A percentile compares a stretch with the other conserved stretches of the same genome.
phyloP scores from a whole-genome alignment of 2,888 invertebrate genomes.

The Deilephila porcellus region DNA sequence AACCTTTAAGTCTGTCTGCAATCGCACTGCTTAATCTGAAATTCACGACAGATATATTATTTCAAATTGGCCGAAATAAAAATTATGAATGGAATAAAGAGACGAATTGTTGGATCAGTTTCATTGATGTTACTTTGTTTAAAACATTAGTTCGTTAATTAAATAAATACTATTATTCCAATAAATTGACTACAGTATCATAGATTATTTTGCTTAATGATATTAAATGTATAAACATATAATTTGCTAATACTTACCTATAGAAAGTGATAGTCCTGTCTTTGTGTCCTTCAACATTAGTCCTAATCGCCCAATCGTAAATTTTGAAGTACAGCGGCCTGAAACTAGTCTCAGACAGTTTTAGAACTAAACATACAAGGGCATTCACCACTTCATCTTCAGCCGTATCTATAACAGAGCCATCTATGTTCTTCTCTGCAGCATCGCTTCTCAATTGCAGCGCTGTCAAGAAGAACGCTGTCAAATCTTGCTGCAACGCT shows the following conservation, averaged over 20 bases:
- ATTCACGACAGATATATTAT: background rate
- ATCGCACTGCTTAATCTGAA: slow-evolving; percentile 89
- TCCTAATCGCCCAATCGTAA: slow-evolving; percentile 93
- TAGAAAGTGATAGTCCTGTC: slow-evolving; percentile 93
- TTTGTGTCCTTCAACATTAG: slow-evolving; percentile 83
- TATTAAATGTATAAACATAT: background rate
- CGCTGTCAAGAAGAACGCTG: slow-evolving; percentile 89
- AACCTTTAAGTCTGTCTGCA: slow-evolving; percentile 92
- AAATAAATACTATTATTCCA: too few species aligned
- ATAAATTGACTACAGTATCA: too few species aligned
- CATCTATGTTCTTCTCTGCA: slow-evolving; percentile 60
- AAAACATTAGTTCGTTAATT: too few species aligned
- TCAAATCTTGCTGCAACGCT: slow-evolving; percentile 87
- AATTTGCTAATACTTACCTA: slow-evolving; percentile 71
- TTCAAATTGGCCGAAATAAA: background rate
- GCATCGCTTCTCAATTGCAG: slow-evolving; percentile 88
- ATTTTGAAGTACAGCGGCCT: slow-evolving; percentile 94
- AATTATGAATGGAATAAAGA: too few species aligned
- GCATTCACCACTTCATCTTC: slow-evolving; percentile 91
- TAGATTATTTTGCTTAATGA: background rate
- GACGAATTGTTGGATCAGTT: too few species aligned
- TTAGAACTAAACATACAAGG: slow-evolving; percentile 91
- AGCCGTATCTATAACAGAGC: slow-evolving; percentile 80
- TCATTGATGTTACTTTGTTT: too few species aligned
- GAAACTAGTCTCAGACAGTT: slow-evolving; percentile 95